Conservation (phyloP, 2,113 vertebrate genomes). For the Camelus bactrianus region DNA sequence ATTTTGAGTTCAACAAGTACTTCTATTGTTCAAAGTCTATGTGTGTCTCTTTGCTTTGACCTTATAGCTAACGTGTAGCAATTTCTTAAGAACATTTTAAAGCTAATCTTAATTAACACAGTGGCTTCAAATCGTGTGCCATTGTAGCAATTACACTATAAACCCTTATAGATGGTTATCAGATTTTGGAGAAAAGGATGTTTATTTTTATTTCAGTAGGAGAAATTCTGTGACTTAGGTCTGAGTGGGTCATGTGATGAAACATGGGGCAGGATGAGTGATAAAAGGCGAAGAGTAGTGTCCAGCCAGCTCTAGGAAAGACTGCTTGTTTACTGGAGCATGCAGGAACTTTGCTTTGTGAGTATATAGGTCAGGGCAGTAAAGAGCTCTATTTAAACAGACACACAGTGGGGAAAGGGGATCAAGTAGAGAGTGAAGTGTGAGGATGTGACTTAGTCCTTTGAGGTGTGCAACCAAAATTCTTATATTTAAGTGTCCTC, state of each 20-base stretch:
- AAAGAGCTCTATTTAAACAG: constrained; percentile 1
- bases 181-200: not conserved
- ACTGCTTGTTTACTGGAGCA: not conserved
- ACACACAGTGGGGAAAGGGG: not conserved
- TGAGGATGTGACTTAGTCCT: not conserved
- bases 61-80: not conserved
- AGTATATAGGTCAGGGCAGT: constrained; percentile 48
- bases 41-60: not conserved
- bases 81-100: constrained; percentile 42
- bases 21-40: not conserved
- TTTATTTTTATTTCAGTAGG: not conserved
- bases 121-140: not conserved
- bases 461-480: not conserved
- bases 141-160: not conserved
- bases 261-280: not conserved
- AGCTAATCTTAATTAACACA: constrained; percentile 13
- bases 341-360: constrained; percentile 46
- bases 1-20: not conserved
- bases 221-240: not conserved
- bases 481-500: not conserved
- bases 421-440: not conserved
- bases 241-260: not conserved
- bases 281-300: not conserved
- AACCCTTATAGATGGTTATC: not conserved
- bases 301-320: not conserved